Percentiles rank a stretch among this genome's conserved stretches.
Evolutionary conservation across 2,797 vertebrate species (phyloP).

Genomic region (Carapus acus): DNA sequence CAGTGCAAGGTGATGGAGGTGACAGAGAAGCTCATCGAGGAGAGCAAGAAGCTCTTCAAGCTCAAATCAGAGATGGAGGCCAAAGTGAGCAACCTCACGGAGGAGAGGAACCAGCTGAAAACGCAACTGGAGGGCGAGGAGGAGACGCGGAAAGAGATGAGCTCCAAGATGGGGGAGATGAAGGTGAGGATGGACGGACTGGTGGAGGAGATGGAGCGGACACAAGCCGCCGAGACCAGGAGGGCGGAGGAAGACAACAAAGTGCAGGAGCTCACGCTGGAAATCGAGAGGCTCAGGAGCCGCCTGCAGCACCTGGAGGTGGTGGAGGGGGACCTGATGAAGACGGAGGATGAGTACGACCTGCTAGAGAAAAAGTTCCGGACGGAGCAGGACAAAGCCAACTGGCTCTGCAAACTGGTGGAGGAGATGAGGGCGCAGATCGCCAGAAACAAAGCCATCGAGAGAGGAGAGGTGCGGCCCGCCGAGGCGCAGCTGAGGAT

Average conservation of each 20-base stretch:
- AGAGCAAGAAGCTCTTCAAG: constrained; percentile 92
- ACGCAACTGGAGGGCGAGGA: constrained; percentile 77
- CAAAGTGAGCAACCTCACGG: constrained; percentile 75
- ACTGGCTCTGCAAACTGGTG: constrained; percentile 79
- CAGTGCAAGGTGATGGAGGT: constrained; percentile 92
- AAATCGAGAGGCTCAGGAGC: constrained; percentile 85
- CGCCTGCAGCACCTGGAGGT: constrained; percentile 90
- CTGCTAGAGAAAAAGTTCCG: constrained; percentile 89
- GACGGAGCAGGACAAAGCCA: constrained; percentile 90
- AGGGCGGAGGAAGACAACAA: constrained; percentile 79
- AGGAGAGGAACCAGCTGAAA: constrained; percentile 82
- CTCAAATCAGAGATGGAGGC: constrained; percentile 92
- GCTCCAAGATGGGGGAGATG: constrained; percentile 71
- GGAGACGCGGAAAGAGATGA: constrained; percentile 79
- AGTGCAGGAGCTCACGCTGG: constrained; percentile 80
- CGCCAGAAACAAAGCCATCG: constrained; percentile 86
- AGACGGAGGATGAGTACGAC: constrained; percentile 94
- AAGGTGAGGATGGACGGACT: constrained; percentile 80
- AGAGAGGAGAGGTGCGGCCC: constrained; percentile 87
- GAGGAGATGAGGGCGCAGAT: constrained; percentile 90
- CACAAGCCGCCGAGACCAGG: constrained; percentile 41
- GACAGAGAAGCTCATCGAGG: constrained; percentile 94
- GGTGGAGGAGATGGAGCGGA: constrained; percentile 74
- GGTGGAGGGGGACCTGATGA: constrained; percentile 93
- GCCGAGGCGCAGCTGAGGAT: constrained; percentile 83